Evolutionary conservation across 92 coral and sea anemone species (phyloP).

Genomic region (Parazoanthus darwini): DNA sequence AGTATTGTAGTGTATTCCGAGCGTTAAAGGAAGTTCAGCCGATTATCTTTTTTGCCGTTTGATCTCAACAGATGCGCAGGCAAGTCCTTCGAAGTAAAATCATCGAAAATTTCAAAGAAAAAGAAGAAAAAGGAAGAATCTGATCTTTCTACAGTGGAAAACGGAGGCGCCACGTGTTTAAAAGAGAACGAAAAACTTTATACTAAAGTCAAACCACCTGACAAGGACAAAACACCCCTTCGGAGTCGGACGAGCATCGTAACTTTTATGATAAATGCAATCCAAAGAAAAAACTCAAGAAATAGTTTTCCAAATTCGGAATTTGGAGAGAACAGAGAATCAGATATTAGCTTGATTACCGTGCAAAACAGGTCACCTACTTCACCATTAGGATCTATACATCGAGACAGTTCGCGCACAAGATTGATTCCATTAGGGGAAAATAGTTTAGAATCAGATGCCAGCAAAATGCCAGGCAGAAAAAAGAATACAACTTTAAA

Average conservation of each 20-base stretch:
- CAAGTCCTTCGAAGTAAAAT: constrained; percentile 57
- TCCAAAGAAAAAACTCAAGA: constrained; percentile 13
- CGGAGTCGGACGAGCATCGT: constrained; percentile 37
- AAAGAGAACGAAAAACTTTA: background rate
- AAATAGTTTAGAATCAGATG: background rate
- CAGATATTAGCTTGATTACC: background rate
- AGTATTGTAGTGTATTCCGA: background rate
- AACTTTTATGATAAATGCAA: constrained; percentile 47
- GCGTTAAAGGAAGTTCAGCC: background rate
- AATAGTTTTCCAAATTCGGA: background rate
- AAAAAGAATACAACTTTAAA: background rate
- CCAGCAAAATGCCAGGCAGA: background rate
- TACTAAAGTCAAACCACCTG: background rate
- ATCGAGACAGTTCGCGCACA: background rate
- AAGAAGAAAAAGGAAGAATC: constrained; percentile 29
- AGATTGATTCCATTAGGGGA: background rate
- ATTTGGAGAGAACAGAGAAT: background rate
- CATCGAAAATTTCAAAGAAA: constrained; percentile 55
- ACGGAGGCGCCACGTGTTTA: background rate
- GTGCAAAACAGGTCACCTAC: background rate
- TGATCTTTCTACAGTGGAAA: background rate
- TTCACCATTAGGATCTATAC: background rate
- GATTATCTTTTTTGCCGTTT: background rate
- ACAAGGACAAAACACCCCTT: background rate
- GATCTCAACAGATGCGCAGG: constrained; percentile 54